These are phyloP conservation scores for Myrmophylax atrothorax DNA, from an alignment of 2,113 vertebrate genomes.

Conservation along the genomic window DNA sequence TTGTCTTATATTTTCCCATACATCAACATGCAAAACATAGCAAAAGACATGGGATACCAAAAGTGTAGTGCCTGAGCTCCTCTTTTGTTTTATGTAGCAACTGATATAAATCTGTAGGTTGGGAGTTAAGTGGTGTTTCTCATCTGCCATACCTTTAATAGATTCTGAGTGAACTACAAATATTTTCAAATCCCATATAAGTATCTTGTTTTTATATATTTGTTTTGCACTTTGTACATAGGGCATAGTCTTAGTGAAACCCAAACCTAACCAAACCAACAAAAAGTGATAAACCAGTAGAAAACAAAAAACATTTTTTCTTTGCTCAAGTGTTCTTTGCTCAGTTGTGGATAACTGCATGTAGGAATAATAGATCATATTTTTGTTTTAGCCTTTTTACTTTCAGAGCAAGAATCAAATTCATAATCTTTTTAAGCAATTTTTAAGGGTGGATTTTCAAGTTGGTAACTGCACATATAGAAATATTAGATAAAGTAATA, in stretches of 20 bases:
- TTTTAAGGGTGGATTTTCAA: background rate
- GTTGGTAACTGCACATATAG: background rate
- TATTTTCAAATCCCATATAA: background rate
- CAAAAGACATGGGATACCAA: background rate
- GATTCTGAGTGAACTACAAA: background rate
- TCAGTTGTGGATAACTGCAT: background rate
- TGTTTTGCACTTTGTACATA: background rate
- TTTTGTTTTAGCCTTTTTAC: background rate
- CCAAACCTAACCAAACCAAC: rapidly evolving
- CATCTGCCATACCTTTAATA: background rate
- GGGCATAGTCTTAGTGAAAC: background rate
- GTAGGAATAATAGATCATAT: background rate
- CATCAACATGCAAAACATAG: background rate
- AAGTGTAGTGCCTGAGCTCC: background rate
- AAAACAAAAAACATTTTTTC: rapidly evolving
- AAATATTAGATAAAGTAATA: background rate
- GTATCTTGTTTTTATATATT: background rate
- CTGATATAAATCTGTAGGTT: background rate
- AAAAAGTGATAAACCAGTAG: background rate
- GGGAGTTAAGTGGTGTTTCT: background rate
- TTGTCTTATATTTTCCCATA: background rate
- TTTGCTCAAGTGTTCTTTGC: background rate
- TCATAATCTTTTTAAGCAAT: background rate
- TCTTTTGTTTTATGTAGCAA: background rate
- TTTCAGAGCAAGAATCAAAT: background rate